Percentiles rank a stretch among this genome's conserved stretches.
Evolutionary conservation across 2,113 vertebrate genomes (phyloP).

Genomic region (Fregata magnificens): DNA sequence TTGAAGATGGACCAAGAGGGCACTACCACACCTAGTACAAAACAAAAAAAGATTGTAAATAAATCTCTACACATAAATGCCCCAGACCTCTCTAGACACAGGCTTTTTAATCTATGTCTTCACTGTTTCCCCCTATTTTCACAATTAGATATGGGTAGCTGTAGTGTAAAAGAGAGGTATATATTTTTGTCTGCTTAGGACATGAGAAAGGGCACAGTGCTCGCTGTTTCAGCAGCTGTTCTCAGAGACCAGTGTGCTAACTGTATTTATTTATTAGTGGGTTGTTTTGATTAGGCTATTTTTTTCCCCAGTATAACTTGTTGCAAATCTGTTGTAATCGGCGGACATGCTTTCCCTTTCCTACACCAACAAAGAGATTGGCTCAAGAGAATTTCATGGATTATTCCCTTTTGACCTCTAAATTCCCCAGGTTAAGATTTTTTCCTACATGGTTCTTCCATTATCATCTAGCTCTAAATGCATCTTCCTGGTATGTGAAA

Average conservation of each 20-base stretch:
- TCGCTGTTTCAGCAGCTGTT: conserved; percentile 15
- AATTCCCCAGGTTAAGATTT: background rate
- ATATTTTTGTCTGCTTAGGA: conserved; percentile 37
- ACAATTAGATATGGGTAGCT: background rate
- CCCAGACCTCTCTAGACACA: background rate
- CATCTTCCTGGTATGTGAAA: background rate
- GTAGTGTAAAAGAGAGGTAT: background rate
- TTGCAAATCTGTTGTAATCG: background rate
- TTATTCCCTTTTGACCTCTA: background rate
- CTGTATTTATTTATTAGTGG: conserved; percentile 31
- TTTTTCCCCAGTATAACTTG: background rate
- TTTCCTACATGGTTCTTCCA: background rate
- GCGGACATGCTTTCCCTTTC: background rate
- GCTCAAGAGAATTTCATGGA: background rate
- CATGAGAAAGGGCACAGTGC: conserved; percentile 39
- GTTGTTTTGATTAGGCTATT: conserved; percentile 25
- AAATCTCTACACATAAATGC: background rate
- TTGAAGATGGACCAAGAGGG: background rate
- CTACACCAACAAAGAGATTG: background rate
- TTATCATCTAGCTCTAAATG: background rate
- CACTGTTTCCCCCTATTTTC: background rate
- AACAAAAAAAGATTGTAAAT: background rate
- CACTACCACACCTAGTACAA: background rate
- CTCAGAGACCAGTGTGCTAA: background rate
- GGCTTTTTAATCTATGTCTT: background rate